Evolutionary conservation across 1,140 invertebrate species (phyloP).

Genomic region (Maconellicoccus hirsutus): DNA sequence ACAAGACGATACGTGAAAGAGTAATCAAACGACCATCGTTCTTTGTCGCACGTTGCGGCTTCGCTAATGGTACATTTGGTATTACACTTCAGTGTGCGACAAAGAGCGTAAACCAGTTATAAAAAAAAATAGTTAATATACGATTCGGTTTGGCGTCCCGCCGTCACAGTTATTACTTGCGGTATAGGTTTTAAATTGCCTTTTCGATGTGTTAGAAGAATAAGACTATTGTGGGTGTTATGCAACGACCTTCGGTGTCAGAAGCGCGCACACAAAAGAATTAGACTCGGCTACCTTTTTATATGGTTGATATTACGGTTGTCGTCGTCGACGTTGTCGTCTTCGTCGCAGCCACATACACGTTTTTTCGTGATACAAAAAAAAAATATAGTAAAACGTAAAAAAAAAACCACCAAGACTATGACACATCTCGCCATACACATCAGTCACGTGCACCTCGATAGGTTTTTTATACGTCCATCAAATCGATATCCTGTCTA

Average conservation of each 20-base stretch:
- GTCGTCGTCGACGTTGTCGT: not conserved
- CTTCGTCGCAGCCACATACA: too few relatives aligned
- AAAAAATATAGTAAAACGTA: too few relatives aligned
- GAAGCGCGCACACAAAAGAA: slow-evolving; percentile 19
- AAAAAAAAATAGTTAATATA: slow-evolving; percentile 18
- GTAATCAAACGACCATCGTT: too few relatives aligned
- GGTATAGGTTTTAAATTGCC: slow-evolving; percentile 20
- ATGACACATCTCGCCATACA: too few relatives aligned
- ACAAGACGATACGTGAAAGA: too few relatives aligned
- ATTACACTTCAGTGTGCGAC: not conserved
- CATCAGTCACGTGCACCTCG: too few relatives aligned
- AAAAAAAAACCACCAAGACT: too few relatives aligned
- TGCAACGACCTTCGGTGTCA: slow-evolving; percentile 18
- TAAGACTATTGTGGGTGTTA: slow-evolving; percentile 17
- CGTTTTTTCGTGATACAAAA: too few relatives aligned
- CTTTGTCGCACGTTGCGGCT: too few relatives aligned
- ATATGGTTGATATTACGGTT: not conserved
- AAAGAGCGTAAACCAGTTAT: slow-evolving; percentile 8
- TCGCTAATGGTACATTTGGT: too few relatives aligned
- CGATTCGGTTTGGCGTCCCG: slow-evolving; percentile 18
- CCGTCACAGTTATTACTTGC: slow-evolving; percentile 22
- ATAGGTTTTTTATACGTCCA: too few relatives aligned
- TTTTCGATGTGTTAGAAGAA: slow-evolving; percentile 10
- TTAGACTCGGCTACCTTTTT: slow-evolving; percentile 21
- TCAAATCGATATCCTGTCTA: too few relatives aligned